These are phyloP conservation scores for Fringilla coelebs DNA, from an alignment of 2,797 vertebrate genomes.

Conservation along the genomic window DNA sequence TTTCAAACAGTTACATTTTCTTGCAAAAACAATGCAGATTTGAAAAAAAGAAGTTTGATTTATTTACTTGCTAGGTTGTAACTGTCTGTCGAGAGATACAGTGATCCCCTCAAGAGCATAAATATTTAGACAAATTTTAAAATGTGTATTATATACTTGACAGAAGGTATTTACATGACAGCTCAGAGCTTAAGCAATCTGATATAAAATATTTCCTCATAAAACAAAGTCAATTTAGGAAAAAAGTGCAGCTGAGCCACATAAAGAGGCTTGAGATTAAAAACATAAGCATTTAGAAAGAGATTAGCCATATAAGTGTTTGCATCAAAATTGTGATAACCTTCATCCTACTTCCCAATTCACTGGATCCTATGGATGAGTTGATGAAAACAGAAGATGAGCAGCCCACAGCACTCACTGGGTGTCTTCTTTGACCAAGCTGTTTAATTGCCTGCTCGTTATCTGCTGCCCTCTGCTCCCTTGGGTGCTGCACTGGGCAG, in stretches of 20 bases:
- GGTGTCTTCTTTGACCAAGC: neutral
- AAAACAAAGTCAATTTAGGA: slow-evolving; percentile 61
- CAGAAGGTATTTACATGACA: slow-evolving; percentile 66
- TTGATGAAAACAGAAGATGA: neutral
- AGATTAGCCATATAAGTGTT: slow-evolving; percentile 38
- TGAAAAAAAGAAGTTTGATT: slow-evolving; percentile 35
- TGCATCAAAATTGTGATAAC: neutral
- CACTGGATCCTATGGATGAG: neutral
- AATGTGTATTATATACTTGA: slow-evolving; percentile 71
- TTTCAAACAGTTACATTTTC: slow-evolving; percentile 38
- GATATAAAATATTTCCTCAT: slow-evolving; percentile 69
- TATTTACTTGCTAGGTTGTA: slow-evolving; percentile 66
- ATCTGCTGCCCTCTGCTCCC: neutral
- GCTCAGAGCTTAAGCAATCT: slow-evolving; percentile 68
- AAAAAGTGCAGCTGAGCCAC: slow-evolving; percentile 50
- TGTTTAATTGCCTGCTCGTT: neutral
- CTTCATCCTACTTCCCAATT: neutral
- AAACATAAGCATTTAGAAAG: slow-evolving; percentile 37
- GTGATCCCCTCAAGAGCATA: slow-evolving; percentile 66
- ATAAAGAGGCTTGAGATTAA: slow-evolving; percentile 54
- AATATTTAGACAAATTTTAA: slow-evolving; percentile 77
- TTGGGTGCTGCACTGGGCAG: rapidly evolving
- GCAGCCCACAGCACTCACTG: neutral
- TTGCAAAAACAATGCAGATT: slow-evolving; percentile 29
- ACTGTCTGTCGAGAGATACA: slow-evolving; percentile 53